Evolutionary conservation across 2,888 invertebrate species (phyloP).

Genomic region (Acanthosoma haemorrhoidale): DNA sequence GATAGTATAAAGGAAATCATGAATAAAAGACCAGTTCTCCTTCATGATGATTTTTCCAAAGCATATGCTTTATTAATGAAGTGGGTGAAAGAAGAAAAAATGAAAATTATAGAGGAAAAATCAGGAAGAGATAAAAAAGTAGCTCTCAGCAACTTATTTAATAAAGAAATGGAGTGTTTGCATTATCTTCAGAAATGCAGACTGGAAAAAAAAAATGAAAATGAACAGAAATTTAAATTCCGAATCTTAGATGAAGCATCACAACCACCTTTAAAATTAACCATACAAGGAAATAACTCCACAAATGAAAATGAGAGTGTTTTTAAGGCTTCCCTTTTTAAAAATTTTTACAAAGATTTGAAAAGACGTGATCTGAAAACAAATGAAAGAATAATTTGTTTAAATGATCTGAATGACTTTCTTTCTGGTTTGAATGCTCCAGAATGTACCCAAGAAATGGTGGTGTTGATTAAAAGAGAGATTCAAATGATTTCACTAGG

Average conservation of each 20-base stretch:
- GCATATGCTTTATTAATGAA: not conserved
- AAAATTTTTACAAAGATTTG: not conserved
- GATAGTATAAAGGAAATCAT: not conserved
- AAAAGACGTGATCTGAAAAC: not conserved
- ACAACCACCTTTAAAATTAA: not conserved
- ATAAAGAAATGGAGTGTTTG: conserved; percentile 24
- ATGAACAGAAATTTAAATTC: not conserved
- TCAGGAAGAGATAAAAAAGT: not conserved
- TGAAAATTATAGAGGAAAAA: conserved; percentile 2
- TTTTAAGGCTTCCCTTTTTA: not conserved
- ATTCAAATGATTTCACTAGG: conserved; percentile 20
- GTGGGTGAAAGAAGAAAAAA: conserved; percentile 23
- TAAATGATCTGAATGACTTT: conserved; percentile 11
- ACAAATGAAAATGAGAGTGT: not conserved
- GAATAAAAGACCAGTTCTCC: not conserved
- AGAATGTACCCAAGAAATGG: conserved; percentile 19
- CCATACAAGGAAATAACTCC: not conserved
- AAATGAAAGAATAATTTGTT: conserved; percentile 14
- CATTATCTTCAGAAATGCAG: conserved; percentile 6
- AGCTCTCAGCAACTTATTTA: conserved; percentile 16
- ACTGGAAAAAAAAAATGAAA: not conserved
- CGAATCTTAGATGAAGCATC: not conserved
- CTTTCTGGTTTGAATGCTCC: conserved; percentile 8
- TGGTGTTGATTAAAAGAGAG: conserved; percentile 14
- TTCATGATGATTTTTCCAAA: conserved; percentile 1